A percentile compares a stretch with the other conserved stretches of the same genome.
phyloP scores from a whole-genome alignment of 1,140 invertebrate species.

The Heliothis subflexa region DNA sequence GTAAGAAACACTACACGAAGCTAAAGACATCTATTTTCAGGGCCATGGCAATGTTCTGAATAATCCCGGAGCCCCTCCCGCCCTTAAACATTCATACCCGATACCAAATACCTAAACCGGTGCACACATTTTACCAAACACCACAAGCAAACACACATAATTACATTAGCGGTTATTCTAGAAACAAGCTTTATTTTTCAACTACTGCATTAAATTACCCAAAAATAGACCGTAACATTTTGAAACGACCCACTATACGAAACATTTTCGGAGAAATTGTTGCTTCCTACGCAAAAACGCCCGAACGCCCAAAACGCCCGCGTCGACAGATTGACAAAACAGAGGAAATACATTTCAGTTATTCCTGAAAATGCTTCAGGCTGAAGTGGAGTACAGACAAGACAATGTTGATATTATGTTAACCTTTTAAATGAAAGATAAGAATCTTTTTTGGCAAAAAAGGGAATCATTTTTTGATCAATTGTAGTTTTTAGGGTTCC shows the following conservation, averaged over 20 bases:
- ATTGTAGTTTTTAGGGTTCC: too few species aligned
- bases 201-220: neutral
- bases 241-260: neutral
- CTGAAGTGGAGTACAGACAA: conserved; percentile 1
- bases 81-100: too few species aligned
- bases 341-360: conserved; percentile 32
- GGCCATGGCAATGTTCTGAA: too few species aligned
- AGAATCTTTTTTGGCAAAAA: neutral
- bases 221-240: neutral
- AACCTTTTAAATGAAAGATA: neutral
- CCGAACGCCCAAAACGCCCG: neutral
- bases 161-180: too few species aligned
- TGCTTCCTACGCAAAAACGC: neutral
- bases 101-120: too few species aligned
- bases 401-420: neutral
- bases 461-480: neutral
- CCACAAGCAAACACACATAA: too few species aligned
- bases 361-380: conserved; percentile 6
- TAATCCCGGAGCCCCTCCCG: too few species aligned
- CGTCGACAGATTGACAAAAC: conserved; percentile 38
- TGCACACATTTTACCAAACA: too few species aligned
- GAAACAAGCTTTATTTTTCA: too few species aligned
- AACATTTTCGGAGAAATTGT: neutral
- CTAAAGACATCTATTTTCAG: too few species aligned
- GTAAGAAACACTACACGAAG: too few species aligned